These are phyloP conservation scores for Temnothorax rugatulus DNA, from an alignment of 2,888 invertebrate species.

Conservation along the genomic window DNA sequence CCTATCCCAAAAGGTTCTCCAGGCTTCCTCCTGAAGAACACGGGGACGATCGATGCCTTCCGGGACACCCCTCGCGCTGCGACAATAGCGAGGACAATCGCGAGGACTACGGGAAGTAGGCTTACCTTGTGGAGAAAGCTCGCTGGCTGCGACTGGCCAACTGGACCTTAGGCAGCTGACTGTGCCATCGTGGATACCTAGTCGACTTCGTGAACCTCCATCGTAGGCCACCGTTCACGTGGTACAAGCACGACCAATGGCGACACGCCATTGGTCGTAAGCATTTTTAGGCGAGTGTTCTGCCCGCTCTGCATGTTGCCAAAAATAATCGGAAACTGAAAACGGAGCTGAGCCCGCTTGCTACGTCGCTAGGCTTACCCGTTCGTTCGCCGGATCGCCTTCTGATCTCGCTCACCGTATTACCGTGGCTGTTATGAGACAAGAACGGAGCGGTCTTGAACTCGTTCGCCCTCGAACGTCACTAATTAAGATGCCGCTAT, in stretches of 20 bases:
- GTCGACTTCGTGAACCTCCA: constrained; percentile 82
- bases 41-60: constrained; percentile 24
- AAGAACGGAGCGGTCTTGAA: constrained; percentile 37
- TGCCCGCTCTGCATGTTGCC: constrained; percentile 77
- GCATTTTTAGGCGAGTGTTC: constrained; percentile 83
- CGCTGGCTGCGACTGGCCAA: constrained; percentile 87
- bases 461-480: background rate
- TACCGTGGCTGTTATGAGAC: background rate
- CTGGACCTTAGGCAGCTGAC: constrained; percentile 88
- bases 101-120: constrained; percentile 20
- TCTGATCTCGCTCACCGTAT: constrained; percentile 25
- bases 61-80: constrained; percentile 7
- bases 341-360: constrained; percentile 80
- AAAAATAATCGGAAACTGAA: constrained; percentile 85
- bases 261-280: constrained; percentile 79
- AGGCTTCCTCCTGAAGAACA: constrained; percentile 17
- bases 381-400: constrained; percentile 1
- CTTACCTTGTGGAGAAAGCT: constrained; percentile 76
- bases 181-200: constrained; percentile 87
- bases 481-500: constrained; percentile 13
- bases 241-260: constrained; percentile 68
- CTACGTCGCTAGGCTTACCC: constrained; percentile 34
- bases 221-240: constrained; percentile 85
- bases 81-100: background rate
- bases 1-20: constrained; percentile 22